Evolutionary conservation across 1,140 invertebrate genomes (phyloP).

Genomic region (Zaprionus nigranus): DNA sequence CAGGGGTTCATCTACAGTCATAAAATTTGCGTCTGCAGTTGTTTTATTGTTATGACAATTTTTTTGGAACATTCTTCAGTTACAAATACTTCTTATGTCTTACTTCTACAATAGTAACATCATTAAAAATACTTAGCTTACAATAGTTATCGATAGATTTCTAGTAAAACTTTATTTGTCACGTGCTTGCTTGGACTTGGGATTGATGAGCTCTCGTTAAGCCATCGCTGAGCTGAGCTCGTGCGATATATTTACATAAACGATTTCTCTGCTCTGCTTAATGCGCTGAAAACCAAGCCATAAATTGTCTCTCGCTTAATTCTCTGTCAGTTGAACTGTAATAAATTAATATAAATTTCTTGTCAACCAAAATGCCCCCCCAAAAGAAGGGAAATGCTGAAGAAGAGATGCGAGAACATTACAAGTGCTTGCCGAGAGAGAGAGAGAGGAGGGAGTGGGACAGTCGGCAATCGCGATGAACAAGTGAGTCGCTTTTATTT

Average conservation of each 20-base stretch:
- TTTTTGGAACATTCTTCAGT: not conserved
- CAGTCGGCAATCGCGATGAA: constrained; percentile 10
- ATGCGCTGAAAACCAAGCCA: constrained; percentile 80
- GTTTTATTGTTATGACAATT: not conserved
- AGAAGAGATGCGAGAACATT: constrained; percentile 23
- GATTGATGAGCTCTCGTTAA: constrained; percentile 16
- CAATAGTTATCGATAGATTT: not conserved
- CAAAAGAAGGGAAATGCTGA: constrained; percentile 9
- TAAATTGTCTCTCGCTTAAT: constrained; percentile 84
- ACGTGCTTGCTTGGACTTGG: constrained; percentile 13
- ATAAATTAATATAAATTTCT: constrained; percentile 84
- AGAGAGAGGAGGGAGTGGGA: not conserved
- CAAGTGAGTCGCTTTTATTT: constrained; percentile 19
- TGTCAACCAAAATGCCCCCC: constrained; percentile 60
- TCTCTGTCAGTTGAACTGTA: constrained; percentile 82
- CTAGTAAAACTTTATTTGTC: not conserved
- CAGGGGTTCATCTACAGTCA: not conserved
- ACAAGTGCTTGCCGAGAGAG: constrained; percentile 16
- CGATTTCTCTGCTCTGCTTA: constrained; percentile 53
- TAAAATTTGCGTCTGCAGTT: not conserved
- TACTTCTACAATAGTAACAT: not conserved
- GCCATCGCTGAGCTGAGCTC: constrained; percentile 13
- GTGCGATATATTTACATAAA: constrained; percentile 67
- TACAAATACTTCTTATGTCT: not conserved
- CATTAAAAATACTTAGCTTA: not conserved